Evolutionary conservation across 2,888 invertebrate species (phyloP).

Genomic region (Octodonta nipae): DNA sequence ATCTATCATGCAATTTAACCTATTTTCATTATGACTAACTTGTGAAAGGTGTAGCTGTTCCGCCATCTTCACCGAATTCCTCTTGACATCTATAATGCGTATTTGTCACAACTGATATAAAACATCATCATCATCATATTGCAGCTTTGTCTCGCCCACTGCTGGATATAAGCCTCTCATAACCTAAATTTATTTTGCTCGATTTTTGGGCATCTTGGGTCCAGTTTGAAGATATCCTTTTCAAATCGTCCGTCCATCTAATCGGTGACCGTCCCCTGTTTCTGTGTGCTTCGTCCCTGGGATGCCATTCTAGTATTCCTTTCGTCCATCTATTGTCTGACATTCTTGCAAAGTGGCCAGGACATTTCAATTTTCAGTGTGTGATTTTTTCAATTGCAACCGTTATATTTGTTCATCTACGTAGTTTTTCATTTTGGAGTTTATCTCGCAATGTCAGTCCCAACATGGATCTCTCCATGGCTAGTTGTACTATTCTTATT

Average conservation of each 20-base stretch:
- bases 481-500: background rate
- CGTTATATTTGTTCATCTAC: background rate
- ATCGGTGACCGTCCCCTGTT: too few species aligned
- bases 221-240: background rate
- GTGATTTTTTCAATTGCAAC: conserved; percentile 1
- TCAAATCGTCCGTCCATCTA: too few species aligned
- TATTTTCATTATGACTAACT: too few species aligned
- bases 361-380: background rate
- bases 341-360: too few species aligned
- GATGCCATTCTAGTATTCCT: background rate
- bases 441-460: conserved; percentile 1
- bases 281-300: conserved; percentile 1
- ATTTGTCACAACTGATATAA: too few species aligned
- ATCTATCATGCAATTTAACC: too few species aligned
- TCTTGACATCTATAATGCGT: too few species aligned
- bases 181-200: conserved; percentile 1
- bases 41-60: too few species aligned
- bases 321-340: conserved; percentile 1
- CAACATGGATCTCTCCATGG: background rate
- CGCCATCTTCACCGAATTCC: too few species aligned
- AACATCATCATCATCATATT: conserved; percentile 1
- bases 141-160: conserved; percentile 1
- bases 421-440: background rate
- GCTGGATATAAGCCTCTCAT: conserved; percentile 1
- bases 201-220: conserved; percentile 1